A percentile compares a stretch with the other conserved stretches of the same genome.
Conservation (phyloP, 1,140 invertebrate species). For the Mizuhopecten yessoensis region DNA sequence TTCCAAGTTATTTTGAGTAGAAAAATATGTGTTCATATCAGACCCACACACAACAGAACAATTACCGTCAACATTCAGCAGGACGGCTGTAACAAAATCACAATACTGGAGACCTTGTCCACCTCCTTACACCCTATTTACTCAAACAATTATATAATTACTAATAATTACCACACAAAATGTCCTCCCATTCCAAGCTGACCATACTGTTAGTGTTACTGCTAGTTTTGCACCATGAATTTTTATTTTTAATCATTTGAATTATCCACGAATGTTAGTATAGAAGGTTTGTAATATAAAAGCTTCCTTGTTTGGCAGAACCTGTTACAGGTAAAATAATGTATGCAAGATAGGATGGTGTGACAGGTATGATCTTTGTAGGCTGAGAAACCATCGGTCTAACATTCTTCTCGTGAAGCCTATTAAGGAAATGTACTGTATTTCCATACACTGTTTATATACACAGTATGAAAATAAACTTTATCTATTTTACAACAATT, state of each 20-base stretch:
- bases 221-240: background rate
- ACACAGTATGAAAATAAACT: too few species aligned
- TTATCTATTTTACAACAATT: too few species aligned
- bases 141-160: background rate
- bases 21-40: background rate
- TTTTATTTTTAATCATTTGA: background rate
- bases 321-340: background rate
- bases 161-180: conserved; percentile 23
- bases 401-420: too few species aligned
- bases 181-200: background rate
- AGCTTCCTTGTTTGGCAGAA: too few species aligned
- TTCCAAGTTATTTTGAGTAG: background rate
- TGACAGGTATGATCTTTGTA: background rate
- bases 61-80: background rate
- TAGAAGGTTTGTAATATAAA: background rate
- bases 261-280: background rate
- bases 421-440: too few species aligned
- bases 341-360: background rate
- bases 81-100: background rate
- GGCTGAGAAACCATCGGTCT: background rate
- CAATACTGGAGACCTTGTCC: background rate
- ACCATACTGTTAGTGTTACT: background rate
- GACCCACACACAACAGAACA: background rate
- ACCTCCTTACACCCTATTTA: background rate
- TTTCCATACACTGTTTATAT: too few species aligned